A percentile compares a stretch with the other conserved stretches of the same genome.
Conservation (phyloP, 1,140 invertebrate genomes). For the Phenacoccus solenopsis region DNA sequence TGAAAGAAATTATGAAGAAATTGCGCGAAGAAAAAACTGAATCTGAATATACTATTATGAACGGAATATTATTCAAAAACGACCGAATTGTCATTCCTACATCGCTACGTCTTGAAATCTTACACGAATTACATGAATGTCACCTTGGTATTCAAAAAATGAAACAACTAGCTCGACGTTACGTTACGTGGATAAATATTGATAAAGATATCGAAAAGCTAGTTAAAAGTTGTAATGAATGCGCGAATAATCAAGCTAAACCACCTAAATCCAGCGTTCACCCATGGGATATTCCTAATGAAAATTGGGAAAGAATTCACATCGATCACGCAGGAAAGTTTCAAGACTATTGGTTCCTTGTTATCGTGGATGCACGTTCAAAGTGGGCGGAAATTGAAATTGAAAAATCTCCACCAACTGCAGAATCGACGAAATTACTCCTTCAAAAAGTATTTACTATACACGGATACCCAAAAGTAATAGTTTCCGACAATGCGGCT, state of each 20-base stretch:
- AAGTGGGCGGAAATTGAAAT: conserved; percentile 30
- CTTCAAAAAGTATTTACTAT: conserved; percentile 19
- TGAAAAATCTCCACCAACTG: conserved; percentile 13
- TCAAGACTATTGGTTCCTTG: conserved; percentile 31
- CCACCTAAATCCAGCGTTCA: conserved; percentile 25
- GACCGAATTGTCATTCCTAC: conserved; percentile 23
- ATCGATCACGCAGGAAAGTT: conserved; percentile 31
- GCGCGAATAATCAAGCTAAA: conserved; percentile 24
- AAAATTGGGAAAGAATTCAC: conserved; percentile 30
- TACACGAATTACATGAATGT: conserved; percentile 25
- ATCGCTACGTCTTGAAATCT: conserved; percentile 7
- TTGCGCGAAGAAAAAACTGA: conserved; percentile 5
- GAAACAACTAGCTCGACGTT: conserved; percentile 28
- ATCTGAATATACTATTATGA: background rate
- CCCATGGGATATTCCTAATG: conserved; percentile 27
- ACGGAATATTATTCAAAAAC: conserved; percentile 19
- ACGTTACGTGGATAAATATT: conserved; percentile 27
- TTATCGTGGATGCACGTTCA: conserved; percentile 34
- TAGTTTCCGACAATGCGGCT: conserved; percentile 24
- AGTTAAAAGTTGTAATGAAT: conserved; percentile 26
- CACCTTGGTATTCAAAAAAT: conserved; percentile 30
- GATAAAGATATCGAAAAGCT: conserved; percentile 29
- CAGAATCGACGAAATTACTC: conserved; percentile 7
- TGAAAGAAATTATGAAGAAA: background rate
- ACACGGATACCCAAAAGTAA: conserved; percentile 22